Evolutionary conservation across 2,113 vertebrate species (phyloP).

Genomic region (Stictonetta naevosa): DNA sequence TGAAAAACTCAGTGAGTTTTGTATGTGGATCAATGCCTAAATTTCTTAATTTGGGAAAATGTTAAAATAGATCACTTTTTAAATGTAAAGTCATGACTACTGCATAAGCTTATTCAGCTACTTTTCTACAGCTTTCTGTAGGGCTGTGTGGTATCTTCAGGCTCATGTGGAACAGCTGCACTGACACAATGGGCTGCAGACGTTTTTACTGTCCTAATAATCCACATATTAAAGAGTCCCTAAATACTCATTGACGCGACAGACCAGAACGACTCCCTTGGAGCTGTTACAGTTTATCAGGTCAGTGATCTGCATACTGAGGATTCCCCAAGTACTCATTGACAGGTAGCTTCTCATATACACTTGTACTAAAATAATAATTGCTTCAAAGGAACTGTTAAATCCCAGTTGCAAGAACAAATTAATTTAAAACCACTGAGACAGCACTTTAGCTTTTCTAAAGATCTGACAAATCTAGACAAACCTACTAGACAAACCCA

Average conservation of each 20-base stretch:
- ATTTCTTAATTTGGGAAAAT: background rate
- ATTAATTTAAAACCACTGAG: conserved; percentile 66
- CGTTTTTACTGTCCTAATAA: conserved; percentile 64
- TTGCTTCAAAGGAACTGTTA: conserved; percentile 69
- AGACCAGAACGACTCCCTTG: conserved; percentile 67
- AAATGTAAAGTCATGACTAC: background rate
- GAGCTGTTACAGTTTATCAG: conserved; percentile 70
- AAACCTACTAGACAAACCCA: conserved; percentile 21
- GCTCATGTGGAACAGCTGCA: conserved; percentile 53
- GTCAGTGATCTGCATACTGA: conserved; percentile 68
- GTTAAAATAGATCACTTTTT: background rate
- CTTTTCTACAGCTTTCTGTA: background rate
- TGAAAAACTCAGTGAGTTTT: background rate
- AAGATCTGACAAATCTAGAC: conserved; percentile 24
- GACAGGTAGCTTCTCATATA: conserved; percentile 68
- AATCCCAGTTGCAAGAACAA: conserved; percentile 49
- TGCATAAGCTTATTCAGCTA: background rate
- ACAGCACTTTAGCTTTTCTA: conserved; percentile 11
- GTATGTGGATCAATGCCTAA: background rate
- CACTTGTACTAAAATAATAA: conserved; percentile 67
- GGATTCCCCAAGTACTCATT: conserved; percentile 66
- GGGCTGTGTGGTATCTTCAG: background rate
- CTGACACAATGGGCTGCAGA: conserved; percentile 48
- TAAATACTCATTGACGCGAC: conserved; percentile 61
- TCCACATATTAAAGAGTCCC: conserved; percentile 62